Conservation (phyloP, 2,888 invertebrate species). For the Tanypteryx hageni region DNA sequence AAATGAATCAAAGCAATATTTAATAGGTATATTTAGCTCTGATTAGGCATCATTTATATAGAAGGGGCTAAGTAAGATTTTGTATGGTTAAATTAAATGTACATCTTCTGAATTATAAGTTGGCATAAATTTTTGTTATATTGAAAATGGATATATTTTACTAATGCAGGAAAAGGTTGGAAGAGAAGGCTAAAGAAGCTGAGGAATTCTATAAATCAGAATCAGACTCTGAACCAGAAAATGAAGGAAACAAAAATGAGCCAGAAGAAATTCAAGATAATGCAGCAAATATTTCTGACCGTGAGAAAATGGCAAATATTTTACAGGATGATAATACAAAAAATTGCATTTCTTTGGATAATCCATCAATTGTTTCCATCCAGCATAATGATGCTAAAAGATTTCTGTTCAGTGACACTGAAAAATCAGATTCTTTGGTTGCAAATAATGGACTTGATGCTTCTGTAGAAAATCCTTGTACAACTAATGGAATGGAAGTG, state of each 20-base stretch:
- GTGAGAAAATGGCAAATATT: neutral
- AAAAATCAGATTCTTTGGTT: neutral
- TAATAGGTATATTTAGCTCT: no score
- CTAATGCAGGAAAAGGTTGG: conserved; percentile 79
- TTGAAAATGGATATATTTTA: conserved; percentile 64
- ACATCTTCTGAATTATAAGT: no score
- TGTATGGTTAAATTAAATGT: no score
- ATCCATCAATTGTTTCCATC: neutral
- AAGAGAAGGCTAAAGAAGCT: conserved; percentile 85
- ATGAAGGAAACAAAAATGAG: conserved; percentile 49
- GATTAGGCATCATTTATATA: no score
- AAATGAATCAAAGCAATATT: no score
- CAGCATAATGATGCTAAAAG: neutral
- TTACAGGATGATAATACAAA: neutral
- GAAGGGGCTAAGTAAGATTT: no score
- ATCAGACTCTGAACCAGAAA: conserved; percentile 77
- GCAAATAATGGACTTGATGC: neutral
- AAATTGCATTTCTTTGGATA: neutral
- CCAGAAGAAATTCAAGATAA: neutral
- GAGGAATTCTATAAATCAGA: conserved; percentile 87
- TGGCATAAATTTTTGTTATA: no score
- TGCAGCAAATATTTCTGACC: neutral
- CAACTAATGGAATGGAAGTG: neutral
- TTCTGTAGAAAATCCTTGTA: neutral
- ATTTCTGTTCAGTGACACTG: neutral